Percentiles rank a stretch among this genome's conserved stretches.
phyloP scores from a whole-genome alignment of 2,797 vertebrate species.

The Smutsia temminckii region DNA sequence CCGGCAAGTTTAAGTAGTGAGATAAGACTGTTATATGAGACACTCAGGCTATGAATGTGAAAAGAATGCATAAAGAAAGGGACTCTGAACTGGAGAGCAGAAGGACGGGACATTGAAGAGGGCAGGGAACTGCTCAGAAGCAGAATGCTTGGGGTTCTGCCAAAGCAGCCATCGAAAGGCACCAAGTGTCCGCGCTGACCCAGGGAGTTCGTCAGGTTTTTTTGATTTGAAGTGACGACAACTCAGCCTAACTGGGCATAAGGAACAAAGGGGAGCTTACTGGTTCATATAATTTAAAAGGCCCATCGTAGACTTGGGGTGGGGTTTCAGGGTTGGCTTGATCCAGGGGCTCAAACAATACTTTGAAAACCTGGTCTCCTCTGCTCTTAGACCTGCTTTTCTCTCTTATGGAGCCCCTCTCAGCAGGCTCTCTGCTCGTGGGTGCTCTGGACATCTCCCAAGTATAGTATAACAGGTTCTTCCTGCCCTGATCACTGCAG shows the following conservation, averaged over 20 bases:
- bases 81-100: not conserved
- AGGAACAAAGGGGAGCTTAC: not conserved
- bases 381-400: not conserved
- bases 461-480: not conserved
- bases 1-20: not conserved
- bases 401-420: not conserved
- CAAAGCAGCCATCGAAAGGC: not conserved
- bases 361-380: not conserved
- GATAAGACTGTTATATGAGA: not conserved
- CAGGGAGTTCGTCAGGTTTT: not conserved
- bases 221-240: constrained; percentile 11
- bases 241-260: not conserved
- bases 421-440: not conserved
- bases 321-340: not conserved
- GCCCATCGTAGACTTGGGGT: not conserved
- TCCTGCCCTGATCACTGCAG: not conserved
- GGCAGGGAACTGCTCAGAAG: not conserved
- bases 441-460: not conserved
- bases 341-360: not conserved
- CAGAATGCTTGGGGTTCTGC: not conserved
- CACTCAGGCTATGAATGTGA: not conserved
- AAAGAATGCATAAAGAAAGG: not conserved
- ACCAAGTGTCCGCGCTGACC: not conserved
- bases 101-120: not conserved
- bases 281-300: not conserved